A percentile compares a stretch with the other conserved stretches of the same genome.
Evolutionary conservation across 2,888 invertebrate genomes (phyloP).

Genomic region (Leptopilina myrica): DNA sequence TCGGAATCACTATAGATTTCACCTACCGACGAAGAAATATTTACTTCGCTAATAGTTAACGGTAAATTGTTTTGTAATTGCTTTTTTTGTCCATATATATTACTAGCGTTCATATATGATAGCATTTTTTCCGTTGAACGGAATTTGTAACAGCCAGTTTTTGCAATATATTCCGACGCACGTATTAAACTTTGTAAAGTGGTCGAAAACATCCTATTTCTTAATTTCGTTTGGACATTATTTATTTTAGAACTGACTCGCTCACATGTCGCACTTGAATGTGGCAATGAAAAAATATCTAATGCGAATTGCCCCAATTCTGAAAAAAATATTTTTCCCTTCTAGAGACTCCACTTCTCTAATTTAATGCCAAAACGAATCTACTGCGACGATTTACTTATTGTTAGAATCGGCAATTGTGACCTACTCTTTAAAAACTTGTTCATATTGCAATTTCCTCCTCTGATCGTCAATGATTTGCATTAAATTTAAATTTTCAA

Average conservation of each 20-base stretch:
- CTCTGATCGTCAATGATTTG: too few species aligned
- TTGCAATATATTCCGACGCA: background rate
- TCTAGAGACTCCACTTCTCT: background rate
- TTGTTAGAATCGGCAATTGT: too few species aligned
- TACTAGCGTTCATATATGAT: background rate
- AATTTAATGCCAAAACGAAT: background rate
- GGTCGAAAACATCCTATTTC: background rate
- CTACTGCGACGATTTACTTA: too few species aligned
- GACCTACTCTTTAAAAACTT: too few species aligned
- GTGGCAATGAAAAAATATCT: constrained; percentile 4
- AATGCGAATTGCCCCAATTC: constrained; percentile 10
- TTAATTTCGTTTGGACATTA: background rate
- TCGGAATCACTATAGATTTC: too few species aligned
- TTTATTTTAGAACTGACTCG: background rate
- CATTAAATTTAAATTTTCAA: too few species aligned
- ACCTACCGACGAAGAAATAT: too few species aligned
- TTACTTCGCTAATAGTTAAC: too few species aligned
- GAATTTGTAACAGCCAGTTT: background rate
- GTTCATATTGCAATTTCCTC: too few species aligned
- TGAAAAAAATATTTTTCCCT: background rate
- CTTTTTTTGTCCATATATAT: background rate
- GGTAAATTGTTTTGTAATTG: background rate
- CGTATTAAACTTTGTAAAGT: background rate
- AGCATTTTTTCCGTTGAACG: background rate
- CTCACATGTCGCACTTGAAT: constrained; percentile 11